Percentiles rank a stretch among this genome's conserved stretches.
Evolutionary conservation across 2,797 vertebrate species (phyloP).

Genomic region (Molossus alvarezi): DNA sequence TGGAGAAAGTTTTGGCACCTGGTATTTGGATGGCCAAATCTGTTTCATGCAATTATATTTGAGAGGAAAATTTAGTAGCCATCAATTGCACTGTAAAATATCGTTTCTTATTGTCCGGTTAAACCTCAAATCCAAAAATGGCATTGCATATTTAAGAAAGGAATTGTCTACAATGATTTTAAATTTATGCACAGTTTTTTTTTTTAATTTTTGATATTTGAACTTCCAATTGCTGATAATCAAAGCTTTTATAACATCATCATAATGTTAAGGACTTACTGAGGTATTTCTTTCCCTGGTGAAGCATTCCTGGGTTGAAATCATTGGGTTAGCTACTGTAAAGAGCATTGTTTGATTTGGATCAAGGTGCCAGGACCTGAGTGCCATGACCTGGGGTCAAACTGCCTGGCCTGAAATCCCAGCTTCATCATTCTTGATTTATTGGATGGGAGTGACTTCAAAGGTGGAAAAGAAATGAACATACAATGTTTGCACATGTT

Average conservation of each 20-base stretch:
- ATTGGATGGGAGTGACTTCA: neutral
- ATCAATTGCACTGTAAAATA: conserved; percentile 9
- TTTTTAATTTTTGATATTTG: conserved; percentile 13
- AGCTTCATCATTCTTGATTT: neutral
- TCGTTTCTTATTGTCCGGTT: neutral
- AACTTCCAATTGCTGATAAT: neutral
- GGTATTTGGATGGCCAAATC: neutral
- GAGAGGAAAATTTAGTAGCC: neutral
- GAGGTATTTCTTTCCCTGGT: neutral
- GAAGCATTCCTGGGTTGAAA: neutral
- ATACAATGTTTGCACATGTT: neutral
- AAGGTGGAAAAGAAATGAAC: neutral
- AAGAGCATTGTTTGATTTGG: conserved; percentile 2
- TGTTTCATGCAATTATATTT: neutral
- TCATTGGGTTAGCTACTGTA: neutral
- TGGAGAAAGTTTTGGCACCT: conserved; percentile 31
- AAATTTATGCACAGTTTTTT: neutral
- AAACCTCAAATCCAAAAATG: neutral
- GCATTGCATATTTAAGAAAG: neutral
- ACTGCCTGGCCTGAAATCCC: neutral
- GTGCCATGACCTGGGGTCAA: neutral
- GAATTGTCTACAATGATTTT: neutral
- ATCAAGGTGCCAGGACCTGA: neutral
- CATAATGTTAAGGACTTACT: neutral
- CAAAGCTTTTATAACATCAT: conserved; percentile 26